A percentile compares a stretch with the other conserved stretches of the same genome.
Evolutionary conservation across 2,797 vertebrate genomes (phyloP).

Genomic region (Eremophila alpestris): DNA sequence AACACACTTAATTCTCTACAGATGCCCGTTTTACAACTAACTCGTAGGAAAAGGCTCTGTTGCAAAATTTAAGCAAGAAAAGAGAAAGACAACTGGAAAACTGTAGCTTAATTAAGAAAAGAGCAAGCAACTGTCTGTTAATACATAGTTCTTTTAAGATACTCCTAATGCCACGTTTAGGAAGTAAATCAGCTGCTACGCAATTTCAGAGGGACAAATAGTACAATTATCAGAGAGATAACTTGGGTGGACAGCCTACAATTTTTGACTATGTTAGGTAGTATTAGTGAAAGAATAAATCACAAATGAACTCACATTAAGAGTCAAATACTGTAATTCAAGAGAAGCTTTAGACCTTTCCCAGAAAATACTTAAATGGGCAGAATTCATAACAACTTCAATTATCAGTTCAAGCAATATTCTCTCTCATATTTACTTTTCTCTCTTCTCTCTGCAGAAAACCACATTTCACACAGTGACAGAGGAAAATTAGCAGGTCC

Average conservation of each 20-base stretch:
- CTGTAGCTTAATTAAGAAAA: background rate
- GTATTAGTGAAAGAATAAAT: background rate
- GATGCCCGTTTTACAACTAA: background rate
- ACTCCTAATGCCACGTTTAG: background rate
- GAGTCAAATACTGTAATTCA: constrained; percentile 20
- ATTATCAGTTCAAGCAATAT: constrained; percentile 40
- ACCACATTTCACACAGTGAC: constrained; percentile 22
- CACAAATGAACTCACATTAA: constrained; percentile 44
- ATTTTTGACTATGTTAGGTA: background rate
- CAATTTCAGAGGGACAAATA: background rate
- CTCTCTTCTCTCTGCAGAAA: constrained; percentile 11
- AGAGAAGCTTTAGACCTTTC: constrained; percentile 3
- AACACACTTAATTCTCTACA: background rate
- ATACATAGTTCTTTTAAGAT: background rate
- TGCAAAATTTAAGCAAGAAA: background rate
- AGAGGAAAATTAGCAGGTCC: constrained; percentile 19
- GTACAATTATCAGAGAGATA: background rate
- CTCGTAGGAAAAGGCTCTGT: background rate
- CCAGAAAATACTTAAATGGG: constrained; percentile 19
- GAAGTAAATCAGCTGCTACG: background rate
- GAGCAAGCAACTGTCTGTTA: background rate
- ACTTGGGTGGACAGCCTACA: background rate
- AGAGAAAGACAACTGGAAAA: background rate
- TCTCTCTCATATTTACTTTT: constrained; percentile 29
- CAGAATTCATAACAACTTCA: constrained; percentile 50